Evolutionary conservation across 2,113 vertebrate genomes (phyloP).

Genomic region (Ancistrus triradiatus): DNA sequence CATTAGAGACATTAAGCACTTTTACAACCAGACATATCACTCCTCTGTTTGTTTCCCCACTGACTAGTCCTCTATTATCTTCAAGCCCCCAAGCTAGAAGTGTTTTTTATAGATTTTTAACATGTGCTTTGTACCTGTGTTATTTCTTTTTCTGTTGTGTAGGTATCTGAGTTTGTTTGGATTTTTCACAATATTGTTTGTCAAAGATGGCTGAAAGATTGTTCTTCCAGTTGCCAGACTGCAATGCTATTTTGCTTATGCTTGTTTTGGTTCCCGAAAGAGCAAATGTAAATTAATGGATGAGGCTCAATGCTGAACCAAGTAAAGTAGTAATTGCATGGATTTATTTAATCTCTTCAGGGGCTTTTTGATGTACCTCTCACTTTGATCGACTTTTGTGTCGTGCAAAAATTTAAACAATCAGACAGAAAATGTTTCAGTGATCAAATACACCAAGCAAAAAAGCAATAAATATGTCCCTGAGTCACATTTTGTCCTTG

Average conservation of each 20-base stretch:
- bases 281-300: slow-evolving; percentile 20
- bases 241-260: slow-evolving; percentile 11
- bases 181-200: slow-evolving; percentile 86
- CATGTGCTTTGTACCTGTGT: slow-evolving; percentile 31
- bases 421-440: slow-evolving; percentile 11
- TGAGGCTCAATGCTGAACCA: slow-evolving; percentile 12
- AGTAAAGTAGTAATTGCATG: slow-evolving; percentile 10
- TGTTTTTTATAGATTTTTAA: slow-evolving; percentile 24
- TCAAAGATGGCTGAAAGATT: slow-evolving; percentile 82
- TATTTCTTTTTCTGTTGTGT: slow-evolving; percentile 58
- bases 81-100: slow-evolving; percentile 47
- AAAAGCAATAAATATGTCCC: not conserved
- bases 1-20: slow-evolving; percentile 80
- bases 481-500: slow-evolving; percentile 1
- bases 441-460: slow-evolving; percentile 5
- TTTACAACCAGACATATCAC: slow-evolving; percentile 75
- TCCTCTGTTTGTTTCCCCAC: slow-evolving; percentile 66
- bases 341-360: slow-evolving; percentile 25
- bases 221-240: slow-evolving; percentile 57
- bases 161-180: slow-evolving; percentile 79
- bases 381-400: slow-evolving; percentile 8
- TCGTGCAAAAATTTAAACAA: not conserved
- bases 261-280: slow-evolving; percentile 44
- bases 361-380: not conserved
- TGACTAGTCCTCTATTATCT: slow-evolving; percentile 73